phyloP scores from a whole-genome alignment of 2,888 invertebrate genomes.

The Candidula unifasciata region DNA sequence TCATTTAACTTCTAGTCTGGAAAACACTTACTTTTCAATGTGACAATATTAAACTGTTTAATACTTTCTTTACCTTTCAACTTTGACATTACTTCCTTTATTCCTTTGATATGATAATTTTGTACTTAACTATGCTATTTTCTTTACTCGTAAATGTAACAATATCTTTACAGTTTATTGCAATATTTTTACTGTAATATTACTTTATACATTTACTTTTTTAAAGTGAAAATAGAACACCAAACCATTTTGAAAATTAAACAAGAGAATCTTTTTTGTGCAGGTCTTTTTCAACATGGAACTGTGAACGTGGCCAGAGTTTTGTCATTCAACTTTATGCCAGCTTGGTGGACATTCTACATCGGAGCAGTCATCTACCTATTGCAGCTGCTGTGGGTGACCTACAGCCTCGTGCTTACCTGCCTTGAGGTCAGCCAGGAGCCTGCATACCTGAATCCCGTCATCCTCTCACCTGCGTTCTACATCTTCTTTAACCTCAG shows the following conservation, averaged over 20 bases:
- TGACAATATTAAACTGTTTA: too few species aligned
- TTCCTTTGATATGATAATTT: too few species aligned
- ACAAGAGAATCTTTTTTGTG: too few species aligned
- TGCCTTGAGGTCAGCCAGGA: conserved; percentile 64
- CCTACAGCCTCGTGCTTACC: conserved; percentile 65
- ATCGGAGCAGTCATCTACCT: conserved; percentile 71
- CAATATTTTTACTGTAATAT: too few species aligned
- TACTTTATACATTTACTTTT: background rate
- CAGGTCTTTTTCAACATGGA: conserved; percentile 66
- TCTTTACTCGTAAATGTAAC: too few species aligned
- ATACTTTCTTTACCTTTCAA: too few species aligned
- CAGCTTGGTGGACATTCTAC: conserved; percentile 73
- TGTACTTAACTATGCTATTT: too few species aligned
- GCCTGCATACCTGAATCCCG: conserved; percentile 67
- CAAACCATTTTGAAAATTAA: too few species aligned
- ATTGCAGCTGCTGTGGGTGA: conserved; percentile 68
- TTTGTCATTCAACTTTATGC: conserved; percentile 69
- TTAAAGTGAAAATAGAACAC: background rate
- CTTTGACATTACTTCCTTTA: too few species aligned
- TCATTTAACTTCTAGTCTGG: too few species aligned
- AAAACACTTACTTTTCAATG: too few species aligned
- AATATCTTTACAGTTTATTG: too few species aligned
- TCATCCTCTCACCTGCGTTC: conserved; percentile 65
- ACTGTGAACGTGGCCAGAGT: conserved; percentile 67
- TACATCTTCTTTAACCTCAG: conserved; percentile 65